phyloP scores from a whole-genome alignment of 2,113 vertebrate genomes.

The Upupa epops region DNA sequence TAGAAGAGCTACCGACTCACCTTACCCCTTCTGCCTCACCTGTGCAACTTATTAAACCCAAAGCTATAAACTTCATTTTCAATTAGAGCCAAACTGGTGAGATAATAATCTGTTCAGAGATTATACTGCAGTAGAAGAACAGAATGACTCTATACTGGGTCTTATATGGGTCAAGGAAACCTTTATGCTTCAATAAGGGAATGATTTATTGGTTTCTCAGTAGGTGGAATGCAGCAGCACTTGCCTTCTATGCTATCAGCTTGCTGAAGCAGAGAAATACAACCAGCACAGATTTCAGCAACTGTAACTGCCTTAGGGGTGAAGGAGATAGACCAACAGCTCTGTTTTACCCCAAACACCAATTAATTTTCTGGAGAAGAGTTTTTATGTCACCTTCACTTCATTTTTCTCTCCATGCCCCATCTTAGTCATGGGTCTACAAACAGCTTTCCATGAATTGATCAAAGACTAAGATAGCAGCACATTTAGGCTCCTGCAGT shows the following conservation, averaged over 20 bases:
- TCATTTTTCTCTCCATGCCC: neutral
- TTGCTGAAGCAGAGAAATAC: neutral
- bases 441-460: neutral
- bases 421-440: neutral
- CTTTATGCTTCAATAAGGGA: neutral
- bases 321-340: neutral
- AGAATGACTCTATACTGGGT: neutral
- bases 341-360: neutral
- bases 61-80: conserved; percentile 41
- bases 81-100: conserved; percentile 5
- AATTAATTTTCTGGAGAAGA: neutral
- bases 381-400: neutral
- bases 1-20: neutral
- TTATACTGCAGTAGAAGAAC: neutral
- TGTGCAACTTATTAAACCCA: conserved; percentile 32
- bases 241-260: neutral
- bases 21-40: conserved; percentile 42
- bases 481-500: neutral
- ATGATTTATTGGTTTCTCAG: neutral
- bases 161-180: conserved; percentile 5
- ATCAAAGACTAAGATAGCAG: neutral
- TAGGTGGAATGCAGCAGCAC: neutral
- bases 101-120: conserved; percentile 3
- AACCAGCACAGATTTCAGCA: neutral
- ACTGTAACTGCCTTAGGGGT: neutral